These are phyloP conservation scores for Hirundichthys speculiger DNA, from an alignment of 2,113 vertebrate genomes.

Conservation along the genomic window DNA sequence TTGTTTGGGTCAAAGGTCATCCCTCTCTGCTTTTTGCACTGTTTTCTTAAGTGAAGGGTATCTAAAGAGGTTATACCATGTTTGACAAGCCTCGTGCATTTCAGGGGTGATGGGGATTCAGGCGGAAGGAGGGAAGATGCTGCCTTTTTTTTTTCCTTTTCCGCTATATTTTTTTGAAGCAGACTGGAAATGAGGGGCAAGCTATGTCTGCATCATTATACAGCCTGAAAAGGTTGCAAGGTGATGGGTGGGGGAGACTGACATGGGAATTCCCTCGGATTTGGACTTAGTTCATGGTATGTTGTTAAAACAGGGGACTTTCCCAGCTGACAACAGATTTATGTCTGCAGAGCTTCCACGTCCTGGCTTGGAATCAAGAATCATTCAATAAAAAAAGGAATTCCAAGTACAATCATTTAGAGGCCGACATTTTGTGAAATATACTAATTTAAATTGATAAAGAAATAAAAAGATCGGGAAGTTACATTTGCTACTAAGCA, in stretches of 20 bases:
- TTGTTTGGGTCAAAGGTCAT: constrained; percentile 59
- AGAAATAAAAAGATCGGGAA: no score
- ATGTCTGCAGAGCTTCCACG: neutral
- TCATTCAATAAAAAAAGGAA: neutral
- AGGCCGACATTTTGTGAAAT: neutral
- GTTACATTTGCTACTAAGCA: no score
- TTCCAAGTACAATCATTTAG: no score
- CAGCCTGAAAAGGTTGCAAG: constrained; percentile 45
- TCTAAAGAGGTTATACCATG: constrained; percentile 43
- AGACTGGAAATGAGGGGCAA: constrained; percentile 51
- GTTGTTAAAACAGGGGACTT: constrained; percentile 19
- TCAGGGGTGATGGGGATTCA: constrained; percentile 26
- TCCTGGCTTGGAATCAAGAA: constrained; percentile 3
- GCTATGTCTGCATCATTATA: constrained; percentile 43
- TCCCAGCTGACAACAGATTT: neutral
- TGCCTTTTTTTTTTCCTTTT: constrained; percentile 48
- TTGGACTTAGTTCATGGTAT: constrained; percentile 9
- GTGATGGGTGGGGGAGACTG: constrained; percentile 23
- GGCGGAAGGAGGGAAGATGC: constrained; percentile 55
- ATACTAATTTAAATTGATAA: no score
- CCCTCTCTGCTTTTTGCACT: constrained; percentile 35
- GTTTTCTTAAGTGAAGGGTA: constrained; percentile 67
- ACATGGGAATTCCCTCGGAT: constrained; percentile 53
- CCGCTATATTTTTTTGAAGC: constrained; percentile 29
- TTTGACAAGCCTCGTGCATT: constrained; percentile 36